Evolutionary conservation across 2,797 vertebrate genomes (phyloP), one percentile per base, ranked within the genome.

Genomic region (Pseudotriccus pelzelni): DNA sequence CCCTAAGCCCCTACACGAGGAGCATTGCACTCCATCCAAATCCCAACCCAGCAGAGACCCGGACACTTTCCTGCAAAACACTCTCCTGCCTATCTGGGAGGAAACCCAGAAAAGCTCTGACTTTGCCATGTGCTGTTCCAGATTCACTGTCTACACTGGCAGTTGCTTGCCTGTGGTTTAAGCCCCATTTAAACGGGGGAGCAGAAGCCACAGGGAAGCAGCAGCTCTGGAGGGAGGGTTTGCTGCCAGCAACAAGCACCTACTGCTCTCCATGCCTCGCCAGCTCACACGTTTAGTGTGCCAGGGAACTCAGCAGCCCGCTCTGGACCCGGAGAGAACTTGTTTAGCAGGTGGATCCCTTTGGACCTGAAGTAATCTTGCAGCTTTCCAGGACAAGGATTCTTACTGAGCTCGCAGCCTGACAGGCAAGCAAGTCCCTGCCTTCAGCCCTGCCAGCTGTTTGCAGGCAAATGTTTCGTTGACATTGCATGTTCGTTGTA

Each of bases 391-490:
- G 43, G 50, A 58, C 64, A 72, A 89, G 70, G 49, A 59, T 80
- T 66, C 39, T 47, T 58, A 17, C 23, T 12, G 43, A 84, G 22
- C 27, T 36, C 5, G 0, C 32, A 36, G 25, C 14, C 36, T 84
- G 72, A 60, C 78, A 92, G 44, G 41, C n/a, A 28, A 34, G 22
- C 1, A 1, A 77, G 20, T 55, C 62, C 68, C 20, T 87, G 44
- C 44, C 43, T 70, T 72, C 55, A 36, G 64, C 53, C 60, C 34
- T 75, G 56, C 72, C 78, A 60, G 90, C 64, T 82, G 58, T 87
- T 89, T 83, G 75, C 89, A 72, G 73, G 39, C 39, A 39, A 39
- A 39, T 39, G 21, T 93, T 93, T 93, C 91, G 53, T 89, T 46
- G 75, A 79, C 79, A 87, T 92, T 70, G 8, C 19, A 20, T 5